Evolutionary conservation across 2,113 vertebrate species (phyloP), one percentile per base, ranked within the genome.

Genomic region (Zapornia atra): DNA sequence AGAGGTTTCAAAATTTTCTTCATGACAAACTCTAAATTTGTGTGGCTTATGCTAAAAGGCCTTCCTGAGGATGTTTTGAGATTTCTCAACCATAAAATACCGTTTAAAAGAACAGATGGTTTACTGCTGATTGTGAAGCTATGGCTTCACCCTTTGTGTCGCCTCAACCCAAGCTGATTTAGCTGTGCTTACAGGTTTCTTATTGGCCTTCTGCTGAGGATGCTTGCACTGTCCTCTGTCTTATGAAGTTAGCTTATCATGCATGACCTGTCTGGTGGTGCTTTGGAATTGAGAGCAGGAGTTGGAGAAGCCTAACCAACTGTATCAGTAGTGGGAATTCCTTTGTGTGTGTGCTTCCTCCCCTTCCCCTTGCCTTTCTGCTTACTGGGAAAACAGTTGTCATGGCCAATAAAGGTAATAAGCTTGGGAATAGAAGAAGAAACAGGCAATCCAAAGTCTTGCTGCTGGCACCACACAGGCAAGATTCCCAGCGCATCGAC

Each of bases 121-220:
- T 96, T 89, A 40, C 38, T 90, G 59, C 68, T 80, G 28, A 54
- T 63, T 64, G 26, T 69, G 59, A 72, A 94, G 38, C 51, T 68
- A 33, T 29, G 19, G 44, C 29, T 73, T 94, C 9, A 50, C 36
- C 19, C 29, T 71, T 71, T 9, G 2, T 64, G 36, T 61, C n/a
- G 56, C 14, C 31, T 60, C 21, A 56, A 29, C 33, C 25, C 38
- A 70, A 48, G 26, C 34, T 77, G 29, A 51, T 59, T 77, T n/a
- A 53, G 24, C 17, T 70, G 44, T 65, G 19, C 28, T 29, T 81
- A 34, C 28, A 80, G 71, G 33, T 38, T 79, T 80, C 48, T 61
- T 82, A 51, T 31, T 40, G 59, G 6, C 56, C 26, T 13, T 71
- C 25, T 29, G n/a, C n/a, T 12, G 50, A 40, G 50, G 31, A 15